These are phyloP conservation scores for Mythimna ferrago DNA, from an alignment of 2,888 invertebrate genomes.

Conservation along the genomic window DNA sequence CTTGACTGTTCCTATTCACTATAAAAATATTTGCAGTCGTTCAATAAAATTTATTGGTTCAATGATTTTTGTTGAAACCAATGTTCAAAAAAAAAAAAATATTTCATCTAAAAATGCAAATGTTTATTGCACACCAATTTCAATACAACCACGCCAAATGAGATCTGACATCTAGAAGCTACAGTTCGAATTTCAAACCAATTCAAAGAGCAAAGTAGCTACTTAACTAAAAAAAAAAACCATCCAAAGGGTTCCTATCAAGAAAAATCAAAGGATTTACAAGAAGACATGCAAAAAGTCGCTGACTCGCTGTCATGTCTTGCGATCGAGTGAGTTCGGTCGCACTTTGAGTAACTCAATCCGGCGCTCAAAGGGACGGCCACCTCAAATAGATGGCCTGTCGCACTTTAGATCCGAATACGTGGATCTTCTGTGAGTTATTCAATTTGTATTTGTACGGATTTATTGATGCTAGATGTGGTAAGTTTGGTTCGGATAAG, in stretches of 20 bases:
- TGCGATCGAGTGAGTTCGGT: constrained; percentile 66
- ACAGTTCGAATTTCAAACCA: constrained; percentile 29
- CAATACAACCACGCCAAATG: neutral
- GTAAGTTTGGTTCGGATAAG: constrained; percentile 5
- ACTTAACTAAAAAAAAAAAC: constrained; percentile 19
- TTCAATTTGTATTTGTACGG: constrained; percentile 85
- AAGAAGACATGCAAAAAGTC: constrained; percentile 62
- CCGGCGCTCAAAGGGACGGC: constrained; percentile 82
- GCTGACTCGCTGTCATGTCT: constrained; percentile 63
- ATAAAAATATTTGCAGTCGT: no score
- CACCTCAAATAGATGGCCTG: constrained; percentile 85
- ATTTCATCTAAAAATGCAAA: neutral
- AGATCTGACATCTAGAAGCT: neutral
- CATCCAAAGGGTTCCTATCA: constrained; percentile 18
- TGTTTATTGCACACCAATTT: neutral
- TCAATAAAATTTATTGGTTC: no score
- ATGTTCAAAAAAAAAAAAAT: no score
- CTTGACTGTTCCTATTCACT: no score
- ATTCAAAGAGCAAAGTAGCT: constrained; percentile 17
- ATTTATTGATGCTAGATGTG: constrained; percentile 67
- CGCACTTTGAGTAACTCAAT: constrained; percentile 79
- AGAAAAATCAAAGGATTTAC: constrained; percentile 60
- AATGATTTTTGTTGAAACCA: no score
- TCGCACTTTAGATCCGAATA: constrained; percentile 82
- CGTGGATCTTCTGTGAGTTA: constrained; percentile 88